A percentile compares a stretch with the other conserved stretches of the same genome.
These are phyloP conservation scores for Neuroterus valhalla DNA, from an alignment of 1,140 invertebrate genomes.

Conservation along the genomic window DNA sequence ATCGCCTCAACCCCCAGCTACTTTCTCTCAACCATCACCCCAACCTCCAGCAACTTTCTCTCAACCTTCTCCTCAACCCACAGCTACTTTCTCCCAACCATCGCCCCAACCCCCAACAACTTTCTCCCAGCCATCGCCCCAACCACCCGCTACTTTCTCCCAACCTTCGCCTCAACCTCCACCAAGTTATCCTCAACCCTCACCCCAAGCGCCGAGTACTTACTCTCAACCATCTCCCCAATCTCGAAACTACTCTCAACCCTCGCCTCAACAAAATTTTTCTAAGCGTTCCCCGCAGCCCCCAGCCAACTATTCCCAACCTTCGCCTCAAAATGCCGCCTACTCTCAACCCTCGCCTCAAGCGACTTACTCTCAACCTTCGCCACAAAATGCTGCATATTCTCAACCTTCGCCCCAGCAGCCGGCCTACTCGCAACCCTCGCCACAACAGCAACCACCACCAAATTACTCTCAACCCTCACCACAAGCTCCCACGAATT, in stretches of 20 bases:
- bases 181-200: constrained; percentile 61
- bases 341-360: constrained; percentile 48
- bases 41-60: constrained; percentile 47
- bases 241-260: constrained; percentile 42
- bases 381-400: constrained; percentile 54
- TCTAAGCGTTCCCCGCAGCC: constrained; percentile 40
- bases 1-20: constrained; percentile 46
- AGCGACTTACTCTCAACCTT: constrained; percentile 60
- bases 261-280: constrained; percentile 43
- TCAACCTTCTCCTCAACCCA: constrained; percentile 44
- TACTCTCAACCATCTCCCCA: constrained; percentile 55
- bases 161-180: constrained; percentile 50
- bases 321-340: constrained; percentile 42
- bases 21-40: constrained; percentile 64
- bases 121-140: constrained; percentile 55
- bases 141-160: constrained; percentile 40
- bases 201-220: constrained; percentile 60
- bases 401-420: constrained; percentile 43
- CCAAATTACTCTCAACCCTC: constrained; percentile 59
- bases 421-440: constrained; percentile 61
- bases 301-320: constrained; percentile 46
- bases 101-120: constrained; percentile 61
- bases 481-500: constrained; percentile 35
- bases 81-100: constrained; percentile 60
- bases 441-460: constrained; percentile 58